phyloP scores from a whole-genome alignment of 1,140 invertebrate species.

The Sitobion miscanthi region DNA sequence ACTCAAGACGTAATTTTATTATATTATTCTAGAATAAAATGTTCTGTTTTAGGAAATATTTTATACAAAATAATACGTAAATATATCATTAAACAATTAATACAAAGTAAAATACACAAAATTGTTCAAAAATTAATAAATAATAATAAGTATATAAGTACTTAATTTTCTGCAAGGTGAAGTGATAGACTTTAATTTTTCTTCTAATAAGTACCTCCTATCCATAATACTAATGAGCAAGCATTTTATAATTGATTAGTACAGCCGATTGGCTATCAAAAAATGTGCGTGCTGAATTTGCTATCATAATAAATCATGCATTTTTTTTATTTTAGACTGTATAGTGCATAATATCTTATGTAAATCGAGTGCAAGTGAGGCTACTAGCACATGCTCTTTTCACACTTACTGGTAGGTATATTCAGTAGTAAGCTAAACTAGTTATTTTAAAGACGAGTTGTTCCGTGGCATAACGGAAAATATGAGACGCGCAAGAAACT shows the following conservation, averaged over 20 bases:
- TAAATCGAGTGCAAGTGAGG: background rate
- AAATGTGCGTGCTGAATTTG: background rate
- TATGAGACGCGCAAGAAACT: background rate
- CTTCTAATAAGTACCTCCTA: background rate
- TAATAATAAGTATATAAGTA: no score
- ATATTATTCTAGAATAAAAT: no score
- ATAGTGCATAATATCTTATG: background rate
- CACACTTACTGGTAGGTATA: background rate
- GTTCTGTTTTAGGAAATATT: no score
- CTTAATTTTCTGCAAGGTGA: background rate
- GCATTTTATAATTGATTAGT: background rate
- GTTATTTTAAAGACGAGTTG: background rate
- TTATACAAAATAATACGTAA: background rate
- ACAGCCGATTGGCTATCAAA: background rate
- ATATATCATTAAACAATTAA: background rate
- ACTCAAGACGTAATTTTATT: no score
- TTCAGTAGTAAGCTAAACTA: background rate
- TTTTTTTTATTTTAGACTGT: background rate
- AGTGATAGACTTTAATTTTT: background rate
- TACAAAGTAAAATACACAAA: no score
- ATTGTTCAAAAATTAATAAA: background rate
- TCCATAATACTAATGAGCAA: no score
- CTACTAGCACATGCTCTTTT: background rate
- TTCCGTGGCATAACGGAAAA: background rate
- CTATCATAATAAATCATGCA: background rate